phyloP scores from a whole-genome alignment of 2,113 vertebrate genomes.

The Corythornis vintsioides region DNA sequence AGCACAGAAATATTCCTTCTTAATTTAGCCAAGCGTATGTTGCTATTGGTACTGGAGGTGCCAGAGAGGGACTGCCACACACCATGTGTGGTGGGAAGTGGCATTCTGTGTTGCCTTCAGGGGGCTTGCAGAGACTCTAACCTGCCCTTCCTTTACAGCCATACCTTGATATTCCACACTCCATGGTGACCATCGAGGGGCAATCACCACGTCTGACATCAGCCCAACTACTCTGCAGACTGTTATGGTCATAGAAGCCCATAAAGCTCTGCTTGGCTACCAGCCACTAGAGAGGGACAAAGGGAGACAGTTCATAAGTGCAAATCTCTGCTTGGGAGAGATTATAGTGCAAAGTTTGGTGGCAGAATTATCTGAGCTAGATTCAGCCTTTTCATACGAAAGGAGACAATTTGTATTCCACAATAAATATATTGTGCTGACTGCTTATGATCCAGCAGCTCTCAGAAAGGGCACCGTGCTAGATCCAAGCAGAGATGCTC shows the following conservation, averaged over 20 bases:
- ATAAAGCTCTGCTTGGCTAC: neutral
- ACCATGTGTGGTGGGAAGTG: constrained; percentile 34
- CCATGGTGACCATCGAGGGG: neutral
- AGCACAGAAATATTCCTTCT: constrained; percentile 41
- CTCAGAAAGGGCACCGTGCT: neutral
- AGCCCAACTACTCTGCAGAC: neutral
- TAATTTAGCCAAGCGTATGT: constrained; percentile 47
- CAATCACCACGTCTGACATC: neutral
- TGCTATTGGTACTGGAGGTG: constrained; percentile 36
- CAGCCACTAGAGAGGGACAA: neutral
- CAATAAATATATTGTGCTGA: constrained; percentile 2
- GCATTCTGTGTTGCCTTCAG: neutral
- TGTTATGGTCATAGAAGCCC: neutral
- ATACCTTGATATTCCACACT: neutral
- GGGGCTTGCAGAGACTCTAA: neutral
- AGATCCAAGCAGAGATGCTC: neutral
- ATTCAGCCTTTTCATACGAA: neutral
- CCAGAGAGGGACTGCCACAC: constrained; percentile 20
- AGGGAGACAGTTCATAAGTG: neutral
- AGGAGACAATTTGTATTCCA: neutral
- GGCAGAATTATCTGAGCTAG: neutral
- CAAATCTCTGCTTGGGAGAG: neutral
- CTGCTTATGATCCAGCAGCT: neutral
- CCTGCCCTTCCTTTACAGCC: neutral
- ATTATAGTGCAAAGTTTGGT: neutral